Conservation (phyloP, 1,140 invertebrate species). For the Anoplolepis gracilipes region DNA sequence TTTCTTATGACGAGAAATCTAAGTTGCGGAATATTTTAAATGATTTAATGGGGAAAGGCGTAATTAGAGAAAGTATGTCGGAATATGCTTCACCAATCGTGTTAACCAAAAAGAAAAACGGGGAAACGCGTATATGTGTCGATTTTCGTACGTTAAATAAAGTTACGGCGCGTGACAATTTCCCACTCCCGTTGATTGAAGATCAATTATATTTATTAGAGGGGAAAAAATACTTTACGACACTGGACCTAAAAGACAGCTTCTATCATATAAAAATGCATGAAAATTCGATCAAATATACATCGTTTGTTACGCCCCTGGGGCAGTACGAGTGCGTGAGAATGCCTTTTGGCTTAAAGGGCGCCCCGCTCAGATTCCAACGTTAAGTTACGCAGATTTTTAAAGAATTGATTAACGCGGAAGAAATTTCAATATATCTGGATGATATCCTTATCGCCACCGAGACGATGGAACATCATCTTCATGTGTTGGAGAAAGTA, state of each 20-base stretch:
- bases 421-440: constrained; percentile 29
- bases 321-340: not conserved
- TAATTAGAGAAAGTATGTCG: constrained; percentile 79
- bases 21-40: constrained; percentile 76
- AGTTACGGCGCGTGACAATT: constrained; percentile 8
- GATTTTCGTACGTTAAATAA: constrained; percentile 7
- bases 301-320: not conserved
- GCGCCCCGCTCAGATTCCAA: constrained; percentile 21
- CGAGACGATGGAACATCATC: constrained; percentile 42
- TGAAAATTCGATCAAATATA: no score
- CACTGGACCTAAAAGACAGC: not conserved
- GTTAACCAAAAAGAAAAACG: constrained; percentile 74
- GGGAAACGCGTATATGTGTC: constrained; percentile 27
- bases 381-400: constrained; percentile 28
- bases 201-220: constrained; percentile 15
- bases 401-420: not conserved
- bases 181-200: constrained; percentile 39
- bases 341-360: constrained; percentile 4
- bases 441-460: constrained; percentile 48
- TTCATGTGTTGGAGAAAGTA: constrained; percentile 11
- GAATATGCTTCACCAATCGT: constrained; percentile 75
- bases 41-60: constrained; percentile 73
- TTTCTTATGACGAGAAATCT: constrained; percentile 70
- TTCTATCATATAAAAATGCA: constrained; percentile 15
- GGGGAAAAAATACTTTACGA: constrained; percentile 18